Conservation (phyloP, 2,888 invertebrate species). For the Falcaria lacertinaria region DNA sequence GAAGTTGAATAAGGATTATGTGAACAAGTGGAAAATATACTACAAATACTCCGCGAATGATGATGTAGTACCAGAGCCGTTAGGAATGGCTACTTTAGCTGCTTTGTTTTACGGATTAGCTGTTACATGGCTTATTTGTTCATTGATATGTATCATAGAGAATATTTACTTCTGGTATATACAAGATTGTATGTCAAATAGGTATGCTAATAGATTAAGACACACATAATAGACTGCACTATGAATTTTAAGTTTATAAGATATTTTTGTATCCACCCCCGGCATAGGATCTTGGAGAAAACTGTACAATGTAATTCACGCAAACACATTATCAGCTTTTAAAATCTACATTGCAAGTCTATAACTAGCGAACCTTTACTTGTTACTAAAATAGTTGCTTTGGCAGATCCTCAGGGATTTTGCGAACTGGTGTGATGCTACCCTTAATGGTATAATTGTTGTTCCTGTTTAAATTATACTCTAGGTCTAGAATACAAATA, state of each 20-base stretch:
- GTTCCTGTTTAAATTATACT: not conserved
- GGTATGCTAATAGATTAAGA: not conserved
- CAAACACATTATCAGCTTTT: no score
- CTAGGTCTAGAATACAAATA: not conserved
- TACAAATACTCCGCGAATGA: not conserved
- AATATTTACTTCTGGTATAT: conserved; percentile 20
- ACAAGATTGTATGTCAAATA: not conserved
- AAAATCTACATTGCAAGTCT: no score
- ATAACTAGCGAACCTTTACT: no score
- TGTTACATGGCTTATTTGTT: conserved; percentile 30
- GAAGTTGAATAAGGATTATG: conserved; percentile 18
- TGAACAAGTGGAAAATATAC: conserved; percentile 8
- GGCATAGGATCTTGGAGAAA: no score
- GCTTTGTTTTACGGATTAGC: conserved; percentile 43
- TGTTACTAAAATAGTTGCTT: conserved; percentile 15
- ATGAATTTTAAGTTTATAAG: no score
- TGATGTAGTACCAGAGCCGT: conserved; percentile 11
- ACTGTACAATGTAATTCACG: no score
- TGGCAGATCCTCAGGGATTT: not conserved
- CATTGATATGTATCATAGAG: conserved; percentile 33
- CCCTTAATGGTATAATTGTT: not conserved
- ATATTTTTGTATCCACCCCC: no score
- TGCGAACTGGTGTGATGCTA: not conserved
- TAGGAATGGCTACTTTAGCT: conserved; percentile 30
- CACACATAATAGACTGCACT: not conserved